phyloP scores from a whole-genome alignment of 1,140 invertebrate species.

The Drosophila eugracilis region DNA sequence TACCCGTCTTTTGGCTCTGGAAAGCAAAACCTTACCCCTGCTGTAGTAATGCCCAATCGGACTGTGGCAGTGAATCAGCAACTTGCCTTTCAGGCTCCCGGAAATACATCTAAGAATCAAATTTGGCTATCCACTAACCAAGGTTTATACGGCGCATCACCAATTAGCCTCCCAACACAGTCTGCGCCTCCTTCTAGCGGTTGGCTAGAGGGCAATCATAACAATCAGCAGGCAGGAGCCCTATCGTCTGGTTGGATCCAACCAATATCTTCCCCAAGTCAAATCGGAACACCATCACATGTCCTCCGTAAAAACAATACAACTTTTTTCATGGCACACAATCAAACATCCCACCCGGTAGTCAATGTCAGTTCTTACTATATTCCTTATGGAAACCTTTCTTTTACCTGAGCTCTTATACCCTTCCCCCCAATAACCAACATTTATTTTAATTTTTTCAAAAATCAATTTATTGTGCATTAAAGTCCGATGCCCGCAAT shows the following conservation, averaged over 20 bases:
- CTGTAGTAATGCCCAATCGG: slow-evolving; percentile 4
- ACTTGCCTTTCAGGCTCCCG: neutral
- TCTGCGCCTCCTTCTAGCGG: neutral
- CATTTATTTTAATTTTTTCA: slow-evolving; percentile 47
- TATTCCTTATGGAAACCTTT: slow-evolving; percentile 44
- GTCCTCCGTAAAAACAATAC: neutral
- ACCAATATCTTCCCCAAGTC: neutral
- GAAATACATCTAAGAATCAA: neutral
- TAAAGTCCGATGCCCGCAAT: slow-evolving; percentile 5
- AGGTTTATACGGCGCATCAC: neutral
- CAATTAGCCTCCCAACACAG: neutral
- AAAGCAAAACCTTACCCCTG: neutral
- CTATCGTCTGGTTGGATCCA: neutral
- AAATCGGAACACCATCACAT: neutral
- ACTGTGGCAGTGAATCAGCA: neutral
- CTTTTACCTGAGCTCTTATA: slow-evolving; percentile 12
- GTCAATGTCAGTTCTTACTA: neutral
- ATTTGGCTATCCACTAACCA: slow-evolving; percentile 1
- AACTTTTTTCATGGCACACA: slow-evolving; percentile 1
- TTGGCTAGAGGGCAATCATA: slow-evolving; percentile 2
- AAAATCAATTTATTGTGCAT: slow-evolving; percentile 58
- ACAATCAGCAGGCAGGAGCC: slow-evolving; percentile 2
- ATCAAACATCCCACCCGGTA: too few species aligned
- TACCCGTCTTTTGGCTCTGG: neutral
- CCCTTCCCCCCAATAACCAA: slow-evolving; percentile 14